phyloP scores from a whole-genome alignment of 2,113 vertebrate genomes.

The Notothenia coriiceps region DNA sequence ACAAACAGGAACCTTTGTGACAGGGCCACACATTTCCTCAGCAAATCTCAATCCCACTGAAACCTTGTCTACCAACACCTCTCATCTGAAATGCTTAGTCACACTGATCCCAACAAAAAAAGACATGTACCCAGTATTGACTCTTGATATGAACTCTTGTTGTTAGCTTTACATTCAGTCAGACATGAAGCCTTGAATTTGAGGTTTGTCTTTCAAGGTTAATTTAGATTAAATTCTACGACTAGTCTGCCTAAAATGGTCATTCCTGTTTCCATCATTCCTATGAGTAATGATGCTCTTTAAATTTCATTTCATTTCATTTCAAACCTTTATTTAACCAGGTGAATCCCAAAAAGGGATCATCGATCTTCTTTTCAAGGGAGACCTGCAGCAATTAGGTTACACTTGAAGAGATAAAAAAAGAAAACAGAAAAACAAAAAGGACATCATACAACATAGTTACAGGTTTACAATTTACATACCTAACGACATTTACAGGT shows the following conservation, averaged over 20 bases:
- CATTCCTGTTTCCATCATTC: neutral
- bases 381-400: no score
- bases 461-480: no score
- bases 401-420: no score
- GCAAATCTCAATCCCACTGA: slow-evolving; percentile 13
- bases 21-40: slow-evolving; percentile 46
- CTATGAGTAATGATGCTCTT: no score
- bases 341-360: no score
- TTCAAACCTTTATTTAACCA: no score
- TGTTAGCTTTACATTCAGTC: neutral
- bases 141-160: neutral
- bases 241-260: neutral
- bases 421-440: no score
- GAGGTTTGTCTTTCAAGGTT: neutral
- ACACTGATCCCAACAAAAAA: neutral
- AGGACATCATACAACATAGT: no score
- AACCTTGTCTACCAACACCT: neutral
- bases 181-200: neutral
- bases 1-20: slow-evolving; percentile 41
- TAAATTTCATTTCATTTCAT: no score
- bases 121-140: neutral
- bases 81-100: slow-evolving; percentile 3
- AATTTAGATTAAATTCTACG: neutral
- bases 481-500: no score
- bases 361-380: no score